Base-by-base conservation (phyloP, 2,113 vertebrate genomes). In the Trichomycterus rosablanca region DNA sequence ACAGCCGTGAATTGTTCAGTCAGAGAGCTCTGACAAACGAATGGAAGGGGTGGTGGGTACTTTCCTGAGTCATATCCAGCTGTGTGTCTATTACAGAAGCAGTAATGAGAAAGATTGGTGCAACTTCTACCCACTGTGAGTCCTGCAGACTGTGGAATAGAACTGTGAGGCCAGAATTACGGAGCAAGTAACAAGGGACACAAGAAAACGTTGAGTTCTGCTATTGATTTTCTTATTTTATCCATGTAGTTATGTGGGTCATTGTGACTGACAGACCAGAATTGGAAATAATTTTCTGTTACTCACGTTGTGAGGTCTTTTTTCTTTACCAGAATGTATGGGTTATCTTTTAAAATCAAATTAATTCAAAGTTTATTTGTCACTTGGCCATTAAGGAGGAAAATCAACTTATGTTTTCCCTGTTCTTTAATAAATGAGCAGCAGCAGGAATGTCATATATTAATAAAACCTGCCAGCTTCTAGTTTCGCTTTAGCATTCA, bases 1-100 rank as follows among this genome's bases (percentile, higher is more conserved):
- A 69, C 45, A 58, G 24, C 40, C 49, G 63, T 44, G 24, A 16
- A 7, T 37, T 37, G 34, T 37, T 10, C 34, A 37, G 40, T 8
- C 3, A 8, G 44, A 15, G 23, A 16, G 15, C 24, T 30, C 39
- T 44, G 55, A 44, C 39, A 58, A 3, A 44, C 7, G 24, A 30
- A 30, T 15, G 18, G 16, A 15, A 40, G n/a, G 10, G 30, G 11
- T 67, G 28, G 7, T 42, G 11, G 15, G 16, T 39, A 22, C 11
- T 50, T 46, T 50, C 11, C 37, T 43, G 12, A 35, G 7, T 42
- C 48, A 5, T 22, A 16, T 20, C 24, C 19, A 28, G 49, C 14
- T 4, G 2, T 28, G 46, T 23, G 37, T 44, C 19, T 32, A 32
- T 32, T 52, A 53, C 26, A 34, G 26, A 23, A 53, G 26, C 18